Evolutionary conservation across 2,113 vertebrate species (phyloP), one percentile per base, ranked within the genome.

Genomic region (Vulpes ferrilata): DNA sequence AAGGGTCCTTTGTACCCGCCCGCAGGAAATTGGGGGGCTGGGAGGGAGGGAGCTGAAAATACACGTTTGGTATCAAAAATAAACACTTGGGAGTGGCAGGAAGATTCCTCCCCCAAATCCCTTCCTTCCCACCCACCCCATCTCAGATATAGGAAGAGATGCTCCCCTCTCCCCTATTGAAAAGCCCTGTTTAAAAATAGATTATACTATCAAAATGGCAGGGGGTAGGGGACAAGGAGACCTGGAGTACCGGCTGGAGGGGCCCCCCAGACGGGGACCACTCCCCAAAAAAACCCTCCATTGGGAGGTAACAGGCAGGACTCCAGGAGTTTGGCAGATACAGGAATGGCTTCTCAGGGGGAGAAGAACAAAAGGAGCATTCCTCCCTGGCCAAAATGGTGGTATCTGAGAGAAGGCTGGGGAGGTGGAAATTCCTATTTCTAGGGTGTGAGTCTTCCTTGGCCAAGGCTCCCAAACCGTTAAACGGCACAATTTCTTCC

Each of bases 171-270:
- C 96, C 98, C 96, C 73, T 98, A 93, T 93, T 92, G 97, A 98
- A 98, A 98, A 98, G 96, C 90, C 95, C 97, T 84, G 69, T 98
- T 98, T 98, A 98, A 98, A 98, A 98, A 98, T 98, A 98, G 97
- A 98, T 98, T 98, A 97, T 98, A 97, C 96, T 98, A 97, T 97
- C 95, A 98, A 98, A 98, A 97, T 96, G 95, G 90, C 89, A 91
- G 82, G 83, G 82, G 48, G 35, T 60, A 27, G 60, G 91, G 71
- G 83, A 82, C 71, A 97, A 85, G 90, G 65, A 97, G 71, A 95
- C 93, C 96, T 96, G 97, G 95, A 97, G 97, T 67, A 90, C 92
- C 90, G n/a, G 82, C 51, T 83, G 81, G 94, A 96, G 87, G 90
- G 95, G 97, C 10, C 96, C 97, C 98, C 98, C 95, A 97, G 98